Conservation (phyloP, 1,140 invertebrate species). For the Platyscapa corneri region DNA sequence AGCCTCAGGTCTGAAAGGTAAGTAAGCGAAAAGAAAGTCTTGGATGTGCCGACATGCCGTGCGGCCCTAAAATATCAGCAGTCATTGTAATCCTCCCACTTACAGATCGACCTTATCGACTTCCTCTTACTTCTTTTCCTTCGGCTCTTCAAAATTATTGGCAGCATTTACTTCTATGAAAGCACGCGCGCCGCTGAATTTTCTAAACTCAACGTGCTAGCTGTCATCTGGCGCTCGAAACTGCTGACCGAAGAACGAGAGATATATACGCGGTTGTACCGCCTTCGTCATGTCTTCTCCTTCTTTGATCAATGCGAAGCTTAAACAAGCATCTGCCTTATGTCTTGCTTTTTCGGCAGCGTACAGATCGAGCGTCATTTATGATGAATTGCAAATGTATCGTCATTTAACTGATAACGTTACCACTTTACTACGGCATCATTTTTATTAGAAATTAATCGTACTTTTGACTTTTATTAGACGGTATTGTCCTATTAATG, state of each 20-base stretch:
- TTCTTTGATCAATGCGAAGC: slow-evolving; percentile 11
- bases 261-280: background rate
- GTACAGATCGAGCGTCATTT: background rate
- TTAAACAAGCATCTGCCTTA: slow-evolving; percentile 12
- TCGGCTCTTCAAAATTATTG: background rate
- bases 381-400: background rate
- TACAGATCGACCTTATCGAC: background rate
- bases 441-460: slow-evolving; percentile 18
- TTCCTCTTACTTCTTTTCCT: background rate
- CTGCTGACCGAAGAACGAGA: background rate
- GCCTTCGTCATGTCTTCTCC: background rate
- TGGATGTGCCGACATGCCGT: slow-evolving; percentile 63
- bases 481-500: no score
- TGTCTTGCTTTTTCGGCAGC: background rate
- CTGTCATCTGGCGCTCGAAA: slow-evolving; percentile 38
- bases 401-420: slow-evolving; percentile 33
- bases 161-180: background rate
- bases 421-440: background rate
- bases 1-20: slow-evolving; percentile 55
- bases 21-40: slow-evolving; percentile 53
- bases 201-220: slow-evolving; percentile 11
- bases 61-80: slow-evolving; percentile 63
- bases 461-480: no score
- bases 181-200: background rate
- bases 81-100: slow-evolving; percentile 58